Evolutionary conservation across 2,888 invertebrate species (phyloP).

Genomic region (Flexamia atlantica): DNA sequence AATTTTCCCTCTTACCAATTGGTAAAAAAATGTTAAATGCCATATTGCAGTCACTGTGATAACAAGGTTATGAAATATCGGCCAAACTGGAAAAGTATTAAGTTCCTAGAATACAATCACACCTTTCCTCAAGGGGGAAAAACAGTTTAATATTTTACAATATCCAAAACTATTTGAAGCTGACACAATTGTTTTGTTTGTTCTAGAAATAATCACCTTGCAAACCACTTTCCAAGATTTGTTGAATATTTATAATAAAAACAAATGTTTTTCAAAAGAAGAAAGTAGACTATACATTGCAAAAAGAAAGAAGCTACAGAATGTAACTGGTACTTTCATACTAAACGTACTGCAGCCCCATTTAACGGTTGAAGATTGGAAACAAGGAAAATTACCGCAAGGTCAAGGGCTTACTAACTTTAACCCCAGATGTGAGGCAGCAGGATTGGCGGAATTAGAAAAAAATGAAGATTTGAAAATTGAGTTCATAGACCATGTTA

Average conservation of each 20-base stretch:
- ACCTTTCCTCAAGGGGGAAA: too few species aligned
- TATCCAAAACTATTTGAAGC: too few species aligned
- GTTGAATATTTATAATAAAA: background rate
- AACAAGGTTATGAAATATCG: too few species aligned
- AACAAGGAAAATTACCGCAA: background rate
- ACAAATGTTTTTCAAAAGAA: background rate
- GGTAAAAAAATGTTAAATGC: too few species aligned
- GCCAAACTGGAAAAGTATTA: too few species aligned
- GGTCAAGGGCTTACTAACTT: background rate
- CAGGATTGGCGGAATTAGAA: background rate
- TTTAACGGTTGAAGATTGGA: background rate
- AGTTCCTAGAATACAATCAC: too few species aligned
- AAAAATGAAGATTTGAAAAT: background rate
- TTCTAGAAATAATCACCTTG: background rate
- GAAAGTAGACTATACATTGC: background rate
- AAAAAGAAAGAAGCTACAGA: background rate
- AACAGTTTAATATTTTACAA: too few species aligned
- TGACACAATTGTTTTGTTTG: conserved; percentile 4
- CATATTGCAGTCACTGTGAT: too few species aligned
- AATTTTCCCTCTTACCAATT: too few species aligned
- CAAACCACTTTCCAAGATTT: background rate
- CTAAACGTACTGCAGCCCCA: background rate
- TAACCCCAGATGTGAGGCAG: background rate
- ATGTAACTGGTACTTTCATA: background rate
- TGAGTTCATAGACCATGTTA: background rate